These are phyloP conservation scores for Chrysolina oricalcia DNA, from an alignment of 2,888 invertebrate genomes.

Conservation along the genomic window DNA sequence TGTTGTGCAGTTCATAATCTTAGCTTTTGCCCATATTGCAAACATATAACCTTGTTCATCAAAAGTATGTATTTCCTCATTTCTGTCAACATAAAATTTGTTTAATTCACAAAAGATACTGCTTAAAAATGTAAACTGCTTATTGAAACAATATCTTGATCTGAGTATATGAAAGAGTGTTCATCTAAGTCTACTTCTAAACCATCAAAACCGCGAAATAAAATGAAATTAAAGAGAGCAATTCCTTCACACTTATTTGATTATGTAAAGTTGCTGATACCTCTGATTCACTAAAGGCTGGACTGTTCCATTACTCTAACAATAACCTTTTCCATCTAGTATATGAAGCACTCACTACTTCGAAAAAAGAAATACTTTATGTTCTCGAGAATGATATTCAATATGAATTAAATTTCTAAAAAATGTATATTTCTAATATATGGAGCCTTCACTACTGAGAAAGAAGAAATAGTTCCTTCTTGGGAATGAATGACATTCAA, in stretches of 20 bases:
- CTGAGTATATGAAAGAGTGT: background rate
- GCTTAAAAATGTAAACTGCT: background rate
- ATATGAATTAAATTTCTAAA: too few species aligned
- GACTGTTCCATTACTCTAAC: background rate
- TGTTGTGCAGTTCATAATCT: conserved; percentile 41
- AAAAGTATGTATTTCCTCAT: conserved; percentile 44
- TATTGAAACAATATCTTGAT: background rate
- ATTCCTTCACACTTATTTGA: background rate
- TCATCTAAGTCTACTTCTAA: conserved; percentile 25
- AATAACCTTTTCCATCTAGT: too few species aligned
- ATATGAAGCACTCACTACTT: too few species aligned
- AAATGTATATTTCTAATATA: too few species aligned
- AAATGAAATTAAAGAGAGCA: conserved; percentile 35
- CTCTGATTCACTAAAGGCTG: background rate
- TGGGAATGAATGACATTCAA: too few species aligned
- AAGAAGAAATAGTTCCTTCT: too few species aligned
- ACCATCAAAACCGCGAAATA: conserved; percentile 31
- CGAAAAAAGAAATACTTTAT: too few species aligned
- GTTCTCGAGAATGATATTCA: too few species aligned
- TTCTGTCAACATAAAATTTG: conserved; percentile 23
- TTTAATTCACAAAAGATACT: conserved; percentile 4
- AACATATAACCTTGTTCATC: conserved; percentile 38
- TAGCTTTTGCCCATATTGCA: conserved; percentile 31
- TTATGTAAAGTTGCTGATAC: background rate
- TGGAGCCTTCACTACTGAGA: too few species aligned